Conservation (phyloP, 2,113 vertebrate species). For the Lepus timidus region DNA sequence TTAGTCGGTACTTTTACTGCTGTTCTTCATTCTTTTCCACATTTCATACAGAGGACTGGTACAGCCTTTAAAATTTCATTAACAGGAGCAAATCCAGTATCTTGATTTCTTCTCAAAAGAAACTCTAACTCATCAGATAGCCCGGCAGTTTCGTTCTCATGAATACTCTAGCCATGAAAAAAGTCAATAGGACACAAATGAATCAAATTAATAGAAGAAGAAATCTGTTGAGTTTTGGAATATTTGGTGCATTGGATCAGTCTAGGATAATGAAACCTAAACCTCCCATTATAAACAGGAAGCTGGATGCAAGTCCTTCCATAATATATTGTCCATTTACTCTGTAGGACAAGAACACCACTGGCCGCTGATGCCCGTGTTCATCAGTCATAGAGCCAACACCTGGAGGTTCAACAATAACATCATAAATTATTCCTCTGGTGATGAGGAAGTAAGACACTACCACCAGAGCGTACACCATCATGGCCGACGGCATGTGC, state of each 20-base stretch:
- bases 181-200: not conserved
- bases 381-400: slow-evolving; percentile 99
- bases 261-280: slow-evolving; percentile 99
- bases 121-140: slow-evolving; percentile 95
- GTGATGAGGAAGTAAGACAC: slow-evolving; percentile 99
- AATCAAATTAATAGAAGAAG: slow-evolving; percentile 91
- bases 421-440: slow-evolving; percentile 97
- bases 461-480: slow-evolving; percentile 97
- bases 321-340: slow-evolving; percentile 99
- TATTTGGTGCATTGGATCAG: slow-evolving; percentile 98
- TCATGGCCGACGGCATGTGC: slow-evolving; percentile 99
- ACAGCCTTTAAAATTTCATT: slow-evolving; percentile 71
- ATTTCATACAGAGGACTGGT: not conserved
- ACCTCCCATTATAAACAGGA: slow-evolving; percentile 99
- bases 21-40: not conserved
- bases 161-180: slow-evolving; percentile 69
- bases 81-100: slow-evolving; percentile 77
- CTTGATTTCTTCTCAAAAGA: slow-evolving; percentile 62
- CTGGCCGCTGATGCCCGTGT: slow-evolving; percentile 97
- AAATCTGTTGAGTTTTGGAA: slow-evolving; percentile 98
- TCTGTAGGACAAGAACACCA: slow-evolving; percentile 99
- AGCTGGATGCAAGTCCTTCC: slow-evolving; percentile 98
- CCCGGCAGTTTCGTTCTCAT: slow-evolving; percentile 78
- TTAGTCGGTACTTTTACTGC: slow-evolving; percentile 4
- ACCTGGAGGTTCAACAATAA: slow-evolving; percentile 99